Conservation (phyloP, 2,113 vertebrate species). For the Mus pahari region DNA sequence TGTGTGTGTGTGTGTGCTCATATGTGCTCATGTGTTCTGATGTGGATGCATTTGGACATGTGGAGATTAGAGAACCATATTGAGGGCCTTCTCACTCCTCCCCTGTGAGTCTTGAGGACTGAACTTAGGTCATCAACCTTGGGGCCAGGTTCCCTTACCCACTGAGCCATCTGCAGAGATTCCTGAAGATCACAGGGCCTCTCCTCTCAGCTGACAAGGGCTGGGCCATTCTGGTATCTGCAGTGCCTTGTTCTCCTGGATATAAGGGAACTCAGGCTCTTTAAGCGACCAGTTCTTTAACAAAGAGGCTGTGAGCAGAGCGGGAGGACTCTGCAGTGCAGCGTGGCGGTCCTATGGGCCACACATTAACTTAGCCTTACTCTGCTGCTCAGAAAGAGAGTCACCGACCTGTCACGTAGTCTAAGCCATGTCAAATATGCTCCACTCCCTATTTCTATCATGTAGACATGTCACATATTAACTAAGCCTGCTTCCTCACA, state of each 20-base stretch:
- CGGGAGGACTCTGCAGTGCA: not conserved
- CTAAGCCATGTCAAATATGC: not conserved
- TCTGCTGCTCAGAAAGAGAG: too few species aligned
- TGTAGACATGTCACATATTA: not conserved
- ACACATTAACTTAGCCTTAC: not conserved
- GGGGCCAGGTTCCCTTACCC: not conserved
- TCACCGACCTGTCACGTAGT: not conserved
- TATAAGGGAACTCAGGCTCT: not conserved
- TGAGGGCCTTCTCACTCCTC: not conserved
- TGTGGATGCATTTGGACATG: not conserved
- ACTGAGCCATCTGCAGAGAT: not conserved
- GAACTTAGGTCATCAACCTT: not conserved
- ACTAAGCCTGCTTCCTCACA: not conserved
- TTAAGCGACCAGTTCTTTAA: not conserved
- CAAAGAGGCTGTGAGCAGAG: too few species aligned
- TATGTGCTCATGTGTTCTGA: not conserved
- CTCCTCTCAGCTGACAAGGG: too few species aligned
- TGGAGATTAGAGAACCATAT: too few species aligned
- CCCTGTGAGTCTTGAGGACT: not conserved
- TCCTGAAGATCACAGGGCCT: rapidly evolving
- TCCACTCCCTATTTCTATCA: too few species aligned
- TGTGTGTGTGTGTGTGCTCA: not conserved
- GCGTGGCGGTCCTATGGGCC: too few species aligned
- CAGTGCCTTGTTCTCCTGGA: not conserved
- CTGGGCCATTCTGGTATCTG: not conserved